Evolutionary conservation across 2,888 invertebrate species (phyloP), one percentile per base, ranked within the genome.

Genomic region (Xylota sylvarum): DNA sequence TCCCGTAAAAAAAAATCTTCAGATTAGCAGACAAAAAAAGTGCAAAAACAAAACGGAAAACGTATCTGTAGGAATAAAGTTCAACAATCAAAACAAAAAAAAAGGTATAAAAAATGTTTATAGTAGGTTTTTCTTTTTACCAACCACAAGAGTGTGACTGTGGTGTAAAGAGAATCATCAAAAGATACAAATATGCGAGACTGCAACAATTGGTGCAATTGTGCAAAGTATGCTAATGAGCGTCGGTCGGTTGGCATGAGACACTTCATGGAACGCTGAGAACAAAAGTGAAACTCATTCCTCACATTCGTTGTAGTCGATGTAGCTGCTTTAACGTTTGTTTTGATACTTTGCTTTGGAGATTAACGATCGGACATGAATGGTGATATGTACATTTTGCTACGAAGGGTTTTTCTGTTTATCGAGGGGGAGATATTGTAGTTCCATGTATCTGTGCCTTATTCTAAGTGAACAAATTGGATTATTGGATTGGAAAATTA

Each of bases 171-270:
- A 50, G 69, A 78, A 43, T 56, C 17, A 70, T 64, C 50, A 70
- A 65, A 32, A 64, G 43, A 64, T 52, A 23, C 40, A 48, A 14
- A 55, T 32, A 67, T 32, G 58, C 50, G 27, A 12, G 43, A 81
- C 69, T 50, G 52, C 70, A 77, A 60, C 79, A 84, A 73, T 78
- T 73, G 72, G 48, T 76, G 70, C 84, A 84, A 79, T 80, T 76
- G 76, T 81, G 81, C 76, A 32, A 85, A 81, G 80, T 77, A 85
- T 85, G 85, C 85, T 85, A 85, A 85, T 80, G 55, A 80, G 62
- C 37, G 9, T 69, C 27, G 9, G 64, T 43, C 56, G 62, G 6
- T 56, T 70, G 50, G 56, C 67, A 76, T 77, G 85, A 76, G 81
- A 85, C 85, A 85, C 55, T 85, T 77, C 65, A 67, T 40, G 76